Evolutionary conservation across 1,140 invertebrate genomes (phyloP), one percentile per base, ranked within the genome.

Genomic region (Periplaneta americana): DNA sequence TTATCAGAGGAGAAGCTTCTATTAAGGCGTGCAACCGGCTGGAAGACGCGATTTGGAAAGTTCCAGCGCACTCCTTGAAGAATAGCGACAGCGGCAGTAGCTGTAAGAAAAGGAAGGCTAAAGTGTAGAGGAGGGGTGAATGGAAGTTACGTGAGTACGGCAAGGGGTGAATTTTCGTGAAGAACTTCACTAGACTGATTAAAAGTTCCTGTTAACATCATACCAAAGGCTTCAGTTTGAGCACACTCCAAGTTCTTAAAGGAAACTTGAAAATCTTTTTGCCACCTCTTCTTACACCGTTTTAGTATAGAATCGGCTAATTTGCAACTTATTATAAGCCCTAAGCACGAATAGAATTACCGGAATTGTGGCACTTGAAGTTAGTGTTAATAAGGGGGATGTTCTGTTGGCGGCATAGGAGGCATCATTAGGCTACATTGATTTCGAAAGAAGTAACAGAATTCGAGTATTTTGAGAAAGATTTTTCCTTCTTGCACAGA

Each of bases 41-140:
- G 79, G 37, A 80, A 74, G 79, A 80, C 79, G 66, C 79, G 79
- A 80, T 80, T 80, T 80, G 79, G 39, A 34, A 48, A 74, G 34
- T 74, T 74, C 66, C 34, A 74, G 18, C 28, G 79, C 37, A 39
- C 48, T 37, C 39, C 39, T 28, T 34, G 39, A 79, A 66, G 78
- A 66, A 79, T 34, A 57, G 48, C 36, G 8, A 28, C 34, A 77
- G 75, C 34, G 28, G 6, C 18, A 31, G 17, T 33, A 9, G 32
- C 35, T 78, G 33, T 18, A 48, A 31, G 77, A 32, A 22, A 31
- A 48, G 8, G 34, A 13, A 39, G 77, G 33, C 35, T 5, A 17
- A n/a, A 32, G 5, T 28, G 77, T 37, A 32, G 18, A 18, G 75
- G 32, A 22, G 3, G 15, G 77, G 77, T 36, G 31, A 34, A 34